Conservation (phyloP, 2,888 invertebrate genomes). For the Andrena flavipes region DNA sequence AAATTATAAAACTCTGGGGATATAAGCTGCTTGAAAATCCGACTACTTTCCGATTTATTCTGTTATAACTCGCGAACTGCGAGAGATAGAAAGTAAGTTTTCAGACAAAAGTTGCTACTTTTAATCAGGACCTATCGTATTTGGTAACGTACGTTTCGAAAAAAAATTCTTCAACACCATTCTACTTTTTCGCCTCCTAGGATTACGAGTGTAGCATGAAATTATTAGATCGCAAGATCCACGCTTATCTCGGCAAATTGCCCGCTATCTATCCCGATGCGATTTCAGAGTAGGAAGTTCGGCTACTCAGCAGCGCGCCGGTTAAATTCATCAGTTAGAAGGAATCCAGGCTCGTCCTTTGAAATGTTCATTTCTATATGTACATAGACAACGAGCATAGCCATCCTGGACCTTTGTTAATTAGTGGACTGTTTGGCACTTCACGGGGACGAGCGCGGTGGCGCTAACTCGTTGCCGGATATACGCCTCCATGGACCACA, state of each 20-base stretch:
- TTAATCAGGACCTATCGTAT: too few species aligned
- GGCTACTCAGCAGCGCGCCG: constrained; percentile 52
- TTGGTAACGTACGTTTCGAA: too few species aligned
- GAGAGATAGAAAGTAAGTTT: too few species aligned
- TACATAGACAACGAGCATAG: constrained; percentile 40
- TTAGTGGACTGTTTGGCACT: constrained; percentile 73
- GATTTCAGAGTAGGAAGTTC: constrained; percentile 73
- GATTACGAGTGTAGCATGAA: too few species aligned
- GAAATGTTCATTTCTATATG: constrained; percentile 38
- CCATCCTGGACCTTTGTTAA: constrained; percentile 70
- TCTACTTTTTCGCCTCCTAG: too few species aligned
- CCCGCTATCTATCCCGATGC: constrained; percentile 47
- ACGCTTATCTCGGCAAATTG: not conserved
- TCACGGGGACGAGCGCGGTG: constrained; percentile 46
- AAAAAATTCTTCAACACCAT: too few species aligned
- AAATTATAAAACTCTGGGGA: too few species aligned
- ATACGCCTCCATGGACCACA: constrained; percentile 63
- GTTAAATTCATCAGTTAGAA: not conserved
- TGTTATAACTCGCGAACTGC: too few species aligned
- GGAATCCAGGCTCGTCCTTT: constrained; percentile 28
- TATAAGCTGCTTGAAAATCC: too few species aligned
- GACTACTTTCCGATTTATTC: too few species aligned
- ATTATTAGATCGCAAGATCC: too few species aligned
- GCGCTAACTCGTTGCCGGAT: constrained; percentile 69
- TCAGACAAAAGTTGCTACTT: too few species aligned